These are phyloP conservation scores for Dicyrtomina minuta DNA, from an alignment of 2,888 invertebrate species.

Conservation along the genomic window DNA sequence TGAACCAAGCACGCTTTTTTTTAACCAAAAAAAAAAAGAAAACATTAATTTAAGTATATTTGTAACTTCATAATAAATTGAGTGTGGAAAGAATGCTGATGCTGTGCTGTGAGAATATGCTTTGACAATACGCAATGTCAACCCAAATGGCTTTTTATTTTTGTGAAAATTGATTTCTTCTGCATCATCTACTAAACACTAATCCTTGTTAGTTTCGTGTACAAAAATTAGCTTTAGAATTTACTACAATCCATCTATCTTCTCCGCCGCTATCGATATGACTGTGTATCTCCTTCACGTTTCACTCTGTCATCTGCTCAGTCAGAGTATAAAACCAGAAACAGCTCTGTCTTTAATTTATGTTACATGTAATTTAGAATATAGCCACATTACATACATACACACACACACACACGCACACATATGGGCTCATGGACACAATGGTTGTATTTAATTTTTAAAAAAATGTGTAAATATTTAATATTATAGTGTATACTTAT, in stretches of 20 bases:
- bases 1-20: slow-evolving; percentile 37
- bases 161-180: neutral
- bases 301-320: neutral
- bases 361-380: no score
- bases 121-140: neutral
- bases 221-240: neutral
- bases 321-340: neutral
- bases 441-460: neutral
- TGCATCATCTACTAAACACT: no score
- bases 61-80: neutral
- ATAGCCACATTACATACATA: no score
- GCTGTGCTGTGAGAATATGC: neutral
- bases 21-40: slow-evolving; percentile 5
- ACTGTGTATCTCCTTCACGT: neutral
- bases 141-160: slow-evolving; percentile 2
- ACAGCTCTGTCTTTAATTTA: neutral
- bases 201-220: no score
- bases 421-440: neutral
- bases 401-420: no score
- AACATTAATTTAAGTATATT: neutral
- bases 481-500: slow-evolving; percentile 10
- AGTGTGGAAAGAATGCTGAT: neutral
- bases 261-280: slow-evolving; percentile 21
- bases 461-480: neutral
- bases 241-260: slow-evolving; percentile 28